Evolutionary conservation across 2,888 invertebrate species (phyloP), one percentile per base, ranked within the genome.

Genomic region (Synergus japonicus): DNA sequence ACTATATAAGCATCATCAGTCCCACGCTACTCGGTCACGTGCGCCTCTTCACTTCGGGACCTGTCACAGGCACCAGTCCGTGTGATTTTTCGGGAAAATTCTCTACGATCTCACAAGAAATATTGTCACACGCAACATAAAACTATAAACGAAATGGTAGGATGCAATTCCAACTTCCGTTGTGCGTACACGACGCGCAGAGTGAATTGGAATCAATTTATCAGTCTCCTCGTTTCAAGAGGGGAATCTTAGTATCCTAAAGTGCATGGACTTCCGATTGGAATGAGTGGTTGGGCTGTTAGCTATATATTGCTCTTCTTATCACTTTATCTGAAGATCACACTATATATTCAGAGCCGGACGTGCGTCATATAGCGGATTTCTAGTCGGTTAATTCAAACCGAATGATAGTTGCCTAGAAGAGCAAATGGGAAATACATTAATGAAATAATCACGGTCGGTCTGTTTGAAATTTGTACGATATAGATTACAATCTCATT

Each of bases 361-460:
- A 92, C 90, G 86, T 91, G 88, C 90, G 90, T 91, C 91, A 90
- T 88, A 84, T 88, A 84, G 89, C 91, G 91, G 90, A 91, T 90
- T 91, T 92, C 91, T 91, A 89, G 89, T 87, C 90, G 90, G 91
- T 92, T 91, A 89, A 90, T 82, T 88, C 77, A 54, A 84, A 82
- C 80, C 78, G 29, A 37, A 37, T 37, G 37, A 37, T 37, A 37
- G 37, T 37, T 37, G 37, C 7, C 5, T 37, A 37, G 37, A 37
- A 37, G 37, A 37, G 37, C 5, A 37, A 37, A 37, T 37, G 37
- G 4, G 37, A 37, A 37, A 7, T 37, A 37, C 37, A 37, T 37
- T 37, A 37, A 37, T 37, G 5, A 37, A 37, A 37, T 37, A 37
- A 37, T 37, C 37, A 37, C 37, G 37, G 37, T 37, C 37, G 37